Evolutionary conservation across 2,113 vertebrate species (phyloP).

Genomic region (Terrapene triunguis): DNA sequence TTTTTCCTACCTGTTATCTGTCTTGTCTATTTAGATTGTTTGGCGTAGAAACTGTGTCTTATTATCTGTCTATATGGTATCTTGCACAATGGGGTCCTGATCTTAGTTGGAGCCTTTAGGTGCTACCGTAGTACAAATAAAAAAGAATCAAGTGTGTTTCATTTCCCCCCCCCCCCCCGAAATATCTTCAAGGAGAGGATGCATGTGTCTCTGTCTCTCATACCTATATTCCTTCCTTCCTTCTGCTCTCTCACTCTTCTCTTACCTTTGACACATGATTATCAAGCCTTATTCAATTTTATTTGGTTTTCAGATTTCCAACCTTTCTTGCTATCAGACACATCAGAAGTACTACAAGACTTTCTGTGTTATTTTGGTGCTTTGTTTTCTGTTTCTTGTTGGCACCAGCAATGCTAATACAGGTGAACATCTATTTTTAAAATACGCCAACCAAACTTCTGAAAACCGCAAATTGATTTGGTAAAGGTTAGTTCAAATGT

Average conservation of each 20-base stretch:
- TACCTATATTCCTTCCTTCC: neutral
- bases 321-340: neutral
- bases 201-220: neutral
- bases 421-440: neutral
- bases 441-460: neutral
- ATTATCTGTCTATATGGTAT: neutral
- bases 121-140: neutral
- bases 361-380: neutral
- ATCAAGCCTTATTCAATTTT: neutral
- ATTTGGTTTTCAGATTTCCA: neutral
- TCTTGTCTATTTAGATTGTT: neutral
- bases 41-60: neutral
- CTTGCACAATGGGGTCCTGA: neutral
- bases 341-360: neutral
- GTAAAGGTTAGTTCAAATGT: neutral
- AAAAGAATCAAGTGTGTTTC: neutral
- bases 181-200: neutral
- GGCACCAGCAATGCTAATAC: neutral
- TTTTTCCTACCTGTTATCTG: neutral
- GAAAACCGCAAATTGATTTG: neutral
- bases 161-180: neutral
- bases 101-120: neutral
- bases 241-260: neutral
- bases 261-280: neutral
- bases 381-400: neutral